These are phyloP conservation scores for Trichacis sp. DNA, from an alignment of 2,888 invertebrate genomes.

Conservation along the genomic window DNA sequence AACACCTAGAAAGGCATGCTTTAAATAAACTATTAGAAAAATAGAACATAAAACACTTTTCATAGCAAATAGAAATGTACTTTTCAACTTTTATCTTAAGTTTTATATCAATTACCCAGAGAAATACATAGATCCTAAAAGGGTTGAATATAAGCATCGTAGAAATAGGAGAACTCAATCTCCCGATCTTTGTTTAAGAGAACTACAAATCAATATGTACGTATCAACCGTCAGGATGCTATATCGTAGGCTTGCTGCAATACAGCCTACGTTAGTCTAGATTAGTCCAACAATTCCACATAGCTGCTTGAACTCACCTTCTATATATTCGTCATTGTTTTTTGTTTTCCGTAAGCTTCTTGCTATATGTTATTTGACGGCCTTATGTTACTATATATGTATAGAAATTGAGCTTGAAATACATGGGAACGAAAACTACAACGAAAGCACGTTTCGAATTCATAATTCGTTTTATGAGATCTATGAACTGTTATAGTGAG, in stretches of 20 bases:
- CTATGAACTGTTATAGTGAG: background rate
- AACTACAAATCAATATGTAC: conserved; percentile 1
- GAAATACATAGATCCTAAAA: too few relatives aligned
- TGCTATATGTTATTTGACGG: too few relatives aligned
- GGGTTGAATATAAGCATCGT: too few relatives aligned
- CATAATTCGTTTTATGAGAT: background rate
- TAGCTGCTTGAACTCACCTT: background rate
- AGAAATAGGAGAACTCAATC: too few relatives aligned
- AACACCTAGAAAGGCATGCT: too few relatives aligned
- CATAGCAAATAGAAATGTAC: too few relatives aligned
- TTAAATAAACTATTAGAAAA: too few relatives aligned
- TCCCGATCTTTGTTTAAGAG: too few relatives aligned
- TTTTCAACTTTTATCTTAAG: too few relatives aligned
- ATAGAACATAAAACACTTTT: too few relatives aligned
- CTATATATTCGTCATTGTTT: background rate
- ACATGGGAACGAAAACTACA: background rate
- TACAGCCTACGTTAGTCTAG: conserved; percentile 47
- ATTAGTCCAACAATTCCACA: conserved; percentile 4
- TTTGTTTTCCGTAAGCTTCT: background rate
- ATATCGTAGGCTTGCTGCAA: conserved; percentile 67
- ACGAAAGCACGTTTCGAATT: background rate
- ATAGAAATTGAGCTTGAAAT: background rate
- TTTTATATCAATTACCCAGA: too few relatives aligned
- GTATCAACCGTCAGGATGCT: conserved; percentile 50
- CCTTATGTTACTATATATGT: too few relatives aligned